Evolutionary conservation across 1,140 invertebrate genomes (phyloP).

Genomic region (Calycopis cecrops): DNA sequence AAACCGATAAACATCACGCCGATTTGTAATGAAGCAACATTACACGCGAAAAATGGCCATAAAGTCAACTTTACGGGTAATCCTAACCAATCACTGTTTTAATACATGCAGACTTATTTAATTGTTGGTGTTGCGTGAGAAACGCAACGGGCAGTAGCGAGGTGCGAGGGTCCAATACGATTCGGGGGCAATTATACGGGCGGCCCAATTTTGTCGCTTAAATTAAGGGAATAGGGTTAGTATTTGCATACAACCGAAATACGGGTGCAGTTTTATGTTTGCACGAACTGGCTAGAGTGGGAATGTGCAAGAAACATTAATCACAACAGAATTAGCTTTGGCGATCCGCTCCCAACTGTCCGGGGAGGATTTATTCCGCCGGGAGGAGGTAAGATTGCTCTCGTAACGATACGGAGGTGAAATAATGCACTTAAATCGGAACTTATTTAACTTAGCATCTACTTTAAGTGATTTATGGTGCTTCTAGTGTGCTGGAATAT

Average conservation of each 20-base stretch:
- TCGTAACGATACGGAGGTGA: conserved; percentile 42
- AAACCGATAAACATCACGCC: not conserved
- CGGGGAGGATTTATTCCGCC: conserved; percentile 59
- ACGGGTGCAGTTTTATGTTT: conserved; percentile 27
- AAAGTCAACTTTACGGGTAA: conserved; percentile 25
- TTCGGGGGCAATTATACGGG: not conserved
- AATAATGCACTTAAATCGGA: conserved; percentile 40
- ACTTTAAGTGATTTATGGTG: conserved; percentile 31
- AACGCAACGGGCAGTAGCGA: conserved; percentile 62
- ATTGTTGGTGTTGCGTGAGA: conserved; percentile 66
- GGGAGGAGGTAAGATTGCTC: conserved; percentile 39
- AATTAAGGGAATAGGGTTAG: conserved; percentile 27
- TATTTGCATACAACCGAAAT: conserved; percentile 22
- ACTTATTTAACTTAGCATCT: conserved; percentile 28
- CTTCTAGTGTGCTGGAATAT: conserved; percentile 3
- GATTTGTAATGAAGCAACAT: conserved; percentile 16
- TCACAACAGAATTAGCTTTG: conserved; percentile 73
- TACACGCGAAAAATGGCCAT: conserved; percentile 11
- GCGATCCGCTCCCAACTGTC: conserved; percentile 70
- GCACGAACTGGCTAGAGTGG: conserved; percentile 53
- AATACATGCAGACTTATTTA: conserved; percentile 59
- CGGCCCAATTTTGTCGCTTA: not conserved
- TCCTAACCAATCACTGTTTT: conserved; percentile 47
- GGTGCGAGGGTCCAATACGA: conserved; percentile 34
- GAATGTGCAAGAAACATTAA: conserved; percentile 70